Percentiles rank a stretch among this genome's conserved stretches.
Evolutionary conservation across 1,140 invertebrate genomes (phyloP).

Genomic region (Ceratosolen solmsi): DNA sequence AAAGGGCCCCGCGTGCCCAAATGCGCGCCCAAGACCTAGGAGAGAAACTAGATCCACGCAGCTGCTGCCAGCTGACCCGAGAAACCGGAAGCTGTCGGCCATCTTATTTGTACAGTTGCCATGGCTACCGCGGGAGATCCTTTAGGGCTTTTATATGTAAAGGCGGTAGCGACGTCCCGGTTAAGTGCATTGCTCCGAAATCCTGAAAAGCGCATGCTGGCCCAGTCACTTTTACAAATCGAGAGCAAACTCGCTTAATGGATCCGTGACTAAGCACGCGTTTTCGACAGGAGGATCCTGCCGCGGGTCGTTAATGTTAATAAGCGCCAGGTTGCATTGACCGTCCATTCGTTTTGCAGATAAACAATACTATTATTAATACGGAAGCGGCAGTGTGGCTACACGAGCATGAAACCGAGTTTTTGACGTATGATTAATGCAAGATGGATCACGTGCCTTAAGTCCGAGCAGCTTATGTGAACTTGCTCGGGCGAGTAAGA

Average conservation of each 20-base stretch:
- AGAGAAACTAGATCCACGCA: constrained; percentile 71
- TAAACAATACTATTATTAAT: no score
- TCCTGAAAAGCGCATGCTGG: background rate
- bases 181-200: constrained; percentile 24
- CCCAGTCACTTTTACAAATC: constrained; percentile 31
- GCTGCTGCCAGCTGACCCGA: constrained; percentile 60
- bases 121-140: constrained; percentile 67
- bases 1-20: background rate
- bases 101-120: constrained; percentile 74
- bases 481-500: no score
- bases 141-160: constrained; percentile 57
- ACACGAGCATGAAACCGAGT: no score
- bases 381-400: no score
- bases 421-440: no score
- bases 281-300: no score
- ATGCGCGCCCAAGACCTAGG: background rate
- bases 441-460: no score
- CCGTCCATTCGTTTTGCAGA: no score
- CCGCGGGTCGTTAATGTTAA: no score
- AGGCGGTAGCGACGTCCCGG: background rate
- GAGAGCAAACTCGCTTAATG: background rate
- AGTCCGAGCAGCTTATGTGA: no score
- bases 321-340: no score
- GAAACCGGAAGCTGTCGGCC: constrained; percentile 72
- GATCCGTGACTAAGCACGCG: constrained; percentile 19